Base-by-base conservation (phyloP, 2,113 vertebrate genomes). In the Cottus gobio region DNA sequence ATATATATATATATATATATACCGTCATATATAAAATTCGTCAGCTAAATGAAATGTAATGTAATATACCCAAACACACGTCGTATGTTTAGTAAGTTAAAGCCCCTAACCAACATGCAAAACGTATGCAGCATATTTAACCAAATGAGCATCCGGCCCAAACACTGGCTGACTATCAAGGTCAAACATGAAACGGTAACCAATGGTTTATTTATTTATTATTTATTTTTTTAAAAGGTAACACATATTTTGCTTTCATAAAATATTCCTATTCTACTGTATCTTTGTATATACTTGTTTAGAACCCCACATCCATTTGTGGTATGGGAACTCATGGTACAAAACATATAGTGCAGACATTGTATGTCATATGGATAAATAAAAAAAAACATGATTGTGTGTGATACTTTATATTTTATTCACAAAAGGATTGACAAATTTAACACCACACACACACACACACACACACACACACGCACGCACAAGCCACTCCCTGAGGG, bases 401-500 rank as follows among this genome's bases (percentile, higher is more conserved):
- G 44, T 16, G 16, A 46, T 46, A 46, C 50, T 60, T 2, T 52
- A 48, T 16, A 28, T 54, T 62, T 44, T 31, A 34, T 34, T 46
- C 46, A 50, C 2, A 61, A 39, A 39, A 52, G 31, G 2, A 18
- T 7, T 16, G 42, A 26, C 16, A 37, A 28, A n/a, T n/a, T n/a
- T n/a, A n/a, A n/a, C n/a, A n/a, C n/a, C n/a, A n/a, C n/a, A n/a
- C n/a, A n/a, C n/a, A n/a, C n/a, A n/a, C n/a, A n/a, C n/a, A n/a
- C n/a, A n/a, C n/a, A n/a, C n/a, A n/a, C n/a, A n/a, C n/a, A n/a
- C n/a, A n/a, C n/a, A n/a, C n/a, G n/a, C n/a, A n/a, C n/a, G n/a
- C n/a, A n/a, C n/a, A n/a, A 72, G 77, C 66, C 26, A 39, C 70
- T 79, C 65, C 62, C 65, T 44, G 30, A 86, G 81, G 80, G 77